Conservation (phyloP, 2,888 invertebrate genomes). For the Noctua pronuba region DNA sequence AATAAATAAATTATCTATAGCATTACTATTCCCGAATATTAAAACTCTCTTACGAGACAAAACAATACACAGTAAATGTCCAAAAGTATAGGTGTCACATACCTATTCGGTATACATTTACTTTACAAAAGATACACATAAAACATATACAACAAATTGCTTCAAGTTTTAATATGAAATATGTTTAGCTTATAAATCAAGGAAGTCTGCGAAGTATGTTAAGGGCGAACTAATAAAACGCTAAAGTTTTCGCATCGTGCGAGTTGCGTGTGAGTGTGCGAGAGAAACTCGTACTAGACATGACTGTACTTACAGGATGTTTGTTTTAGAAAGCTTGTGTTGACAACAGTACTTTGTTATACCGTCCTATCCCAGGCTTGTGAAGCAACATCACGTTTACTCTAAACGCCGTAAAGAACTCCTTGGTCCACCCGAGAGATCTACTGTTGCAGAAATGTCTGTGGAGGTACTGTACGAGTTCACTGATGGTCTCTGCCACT, state of each 20-base stretch:
- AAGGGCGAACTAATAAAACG: slow-evolving; percentile 66
- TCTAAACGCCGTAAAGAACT: neutral
- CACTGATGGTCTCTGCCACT: too few species aligned
- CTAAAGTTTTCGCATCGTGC: slow-evolving; percentile 61
- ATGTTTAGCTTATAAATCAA: slow-evolving; percentile 61
- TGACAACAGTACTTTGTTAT: neutral
- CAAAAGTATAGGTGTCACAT: too few species aligned
- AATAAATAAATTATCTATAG: neutral
- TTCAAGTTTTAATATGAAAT: slow-evolving; percentile 59
- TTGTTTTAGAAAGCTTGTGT: neutral
- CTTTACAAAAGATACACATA: slow-evolving; percentile 1
- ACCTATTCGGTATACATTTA: neutral
- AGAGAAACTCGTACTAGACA: slow-evolving; percentile 25
- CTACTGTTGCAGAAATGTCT: neutral
- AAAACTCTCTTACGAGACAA: neutral
- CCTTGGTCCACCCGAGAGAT: neutral
- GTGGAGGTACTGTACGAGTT: neutral
- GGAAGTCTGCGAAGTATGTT: slow-evolving; percentile 51
- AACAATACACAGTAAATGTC: neutral
- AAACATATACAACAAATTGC: slow-evolving; percentile 38
- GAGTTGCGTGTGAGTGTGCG: slow-evolving; percentile 43
- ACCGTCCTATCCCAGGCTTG: neutral
- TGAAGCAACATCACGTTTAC: too few species aligned
- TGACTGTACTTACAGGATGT: slow-evolving; percentile 12
- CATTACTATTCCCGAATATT: neutral